A percentile compares a stretch with the other conserved stretches of the same genome.
phyloP scores from a whole-genome alignment of 2,888 invertebrate species.

The Bhutanitis thaidina region DNA sequence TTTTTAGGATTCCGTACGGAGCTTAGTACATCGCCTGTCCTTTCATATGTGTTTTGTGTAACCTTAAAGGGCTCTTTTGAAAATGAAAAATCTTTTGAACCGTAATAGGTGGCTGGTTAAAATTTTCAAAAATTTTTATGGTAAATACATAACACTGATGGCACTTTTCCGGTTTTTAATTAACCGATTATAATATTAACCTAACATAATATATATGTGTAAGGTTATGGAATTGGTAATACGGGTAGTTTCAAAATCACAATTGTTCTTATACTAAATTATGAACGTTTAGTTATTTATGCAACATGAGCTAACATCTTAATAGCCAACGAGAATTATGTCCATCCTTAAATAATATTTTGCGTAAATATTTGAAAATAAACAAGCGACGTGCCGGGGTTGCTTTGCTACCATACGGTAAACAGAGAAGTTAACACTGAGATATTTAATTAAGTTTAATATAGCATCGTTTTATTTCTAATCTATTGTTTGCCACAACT shows the following conservation, averaged over 20 bases:
- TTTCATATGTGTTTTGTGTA: too few relatives aligned
- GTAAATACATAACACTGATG: too few relatives aligned
- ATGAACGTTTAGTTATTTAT: constrained; percentile 75
- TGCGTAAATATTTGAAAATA: constrained; percentile 75
- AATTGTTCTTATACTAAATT: constrained; percentile 70
- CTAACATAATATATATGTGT: too few relatives aligned
- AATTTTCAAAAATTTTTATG: too few relatives aligned
- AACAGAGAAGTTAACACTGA: constrained; percentile 47
- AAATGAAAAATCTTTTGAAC: too few relatives aligned
- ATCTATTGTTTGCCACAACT: constrained; percentile 46
- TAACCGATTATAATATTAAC: too few relatives aligned
- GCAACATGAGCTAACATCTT: constrained; percentile 75
- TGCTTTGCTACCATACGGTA: constrained; percentile 55
- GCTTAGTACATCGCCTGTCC: too few relatives aligned
- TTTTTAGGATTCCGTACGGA: too few relatives aligned
- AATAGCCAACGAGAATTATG: constrained; percentile 70
- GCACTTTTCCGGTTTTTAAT: too few relatives aligned
- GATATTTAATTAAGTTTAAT: constrained; percentile 58
- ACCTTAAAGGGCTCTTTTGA: too few relatives aligned
- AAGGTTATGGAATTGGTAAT: constrained; percentile 26
- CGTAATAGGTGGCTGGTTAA: too few relatives aligned
- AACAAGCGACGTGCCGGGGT: constrained; percentile 56
- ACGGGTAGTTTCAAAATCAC: constrained; percentile 58
- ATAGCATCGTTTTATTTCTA: constrained; percentile 52
- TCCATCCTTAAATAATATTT: constrained; percentile 78